Evolutionary conservation across 2,797 vertebrate species (phyloP), one percentile per base, ranked within the genome.

Genomic region (Pangasius mekongensis): DNA sequence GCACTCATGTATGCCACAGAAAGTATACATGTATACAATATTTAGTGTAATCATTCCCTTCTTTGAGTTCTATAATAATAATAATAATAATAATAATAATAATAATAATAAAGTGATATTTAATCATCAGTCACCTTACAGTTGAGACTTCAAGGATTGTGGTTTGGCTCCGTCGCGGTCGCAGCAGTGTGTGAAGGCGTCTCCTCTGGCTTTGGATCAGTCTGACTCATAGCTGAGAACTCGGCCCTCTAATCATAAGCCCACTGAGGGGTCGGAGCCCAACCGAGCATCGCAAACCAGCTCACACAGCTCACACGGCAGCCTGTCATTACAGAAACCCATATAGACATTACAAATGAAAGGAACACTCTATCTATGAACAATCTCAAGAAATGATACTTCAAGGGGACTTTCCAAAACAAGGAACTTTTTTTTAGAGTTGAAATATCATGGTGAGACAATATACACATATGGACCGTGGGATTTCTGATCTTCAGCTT

Each of bases 271-370:
- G 89, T 82, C 78, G 78, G 90, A 85, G 54, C 86, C 82, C 83
- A 89, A 88, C 87, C 76, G 54, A 77, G 76, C 73, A 80, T 39
- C 64, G 39, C 87, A 89, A 77, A 90, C 81, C 77, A 88, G 87
- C 90, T 86, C 84, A 90, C 88, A 90, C 74, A 87, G 88, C 90
- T 85, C 84, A 90, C 89, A 91, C 88, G 74, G 89, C 87, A 87
- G 89, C 87, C 90, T 92, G 74, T 89, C 81, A 90, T 86, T 89
- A 87, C 52, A 84, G 33, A 87, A 91, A 91, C 83, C 91, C 90
- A 91, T 86, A 90, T 76, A 85, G 88, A 89, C 87, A 87, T 89
- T 89, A 76, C 83, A 90, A 88, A 90, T 87, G 88, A 90, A 91
- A 90, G 89, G 74, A 91, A 90, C 83, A 73, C 86, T 87, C 82